These are phyloP conservation scores for Drosophila ironensis DNA, from an alignment of 1,140 invertebrate species.

Conservation along the genomic window DNA sequence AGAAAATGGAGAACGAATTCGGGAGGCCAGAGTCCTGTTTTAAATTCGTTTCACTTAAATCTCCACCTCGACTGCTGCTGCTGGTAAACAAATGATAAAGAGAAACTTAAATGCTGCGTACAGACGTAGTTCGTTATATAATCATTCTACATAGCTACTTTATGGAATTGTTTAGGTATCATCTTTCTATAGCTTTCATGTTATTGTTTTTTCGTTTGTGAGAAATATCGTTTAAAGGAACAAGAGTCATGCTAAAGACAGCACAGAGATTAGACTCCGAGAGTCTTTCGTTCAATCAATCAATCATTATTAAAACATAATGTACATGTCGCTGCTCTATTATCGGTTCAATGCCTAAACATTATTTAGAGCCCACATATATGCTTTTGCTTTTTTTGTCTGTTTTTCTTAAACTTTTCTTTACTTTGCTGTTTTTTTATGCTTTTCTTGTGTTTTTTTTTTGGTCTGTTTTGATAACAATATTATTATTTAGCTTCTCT, in stretches of 20 bases:
- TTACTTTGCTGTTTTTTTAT: constrained; percentile 35
- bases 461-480: constrained; percentile 47
- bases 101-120: constrained; percentile 71
- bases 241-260: constrained; percentile 68
- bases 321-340: constrained; percentile 63
- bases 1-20: constrained; percentile 3
- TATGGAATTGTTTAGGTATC: constrained; percentile 68
- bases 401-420: constrained; percentile 22
- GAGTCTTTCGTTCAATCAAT: constrained; percentile 51
- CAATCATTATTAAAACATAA: constrained; percentile 80
- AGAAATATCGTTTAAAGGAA: constrained; percentile 77
- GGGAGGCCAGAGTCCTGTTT: constrained; percentile 3
- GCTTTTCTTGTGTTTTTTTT: constrained; percentile 48
- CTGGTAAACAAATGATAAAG: constrained; percentile 44
- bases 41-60: constrained; percentile 3
- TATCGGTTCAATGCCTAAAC: constrained; percentile 24
- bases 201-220: constrained; percentile 18
- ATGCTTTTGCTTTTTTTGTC: constrained; percentile 25
- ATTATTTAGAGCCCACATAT: constrained; percentile 39
- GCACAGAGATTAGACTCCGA: constrained; percentile 47
- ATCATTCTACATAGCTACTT: constrained; percentile 38
- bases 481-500: constrained; percentile 65
- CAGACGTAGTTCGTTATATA: constrained; percentile 49
- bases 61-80: constrained; percentile 27
- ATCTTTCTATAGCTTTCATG: background rate